Evolutionary conservation across 2,888 invertebrate species (phyloP), one percentile per base, ranked within the genome.

Genomic region (Micoletzkya japonica): DNA sequence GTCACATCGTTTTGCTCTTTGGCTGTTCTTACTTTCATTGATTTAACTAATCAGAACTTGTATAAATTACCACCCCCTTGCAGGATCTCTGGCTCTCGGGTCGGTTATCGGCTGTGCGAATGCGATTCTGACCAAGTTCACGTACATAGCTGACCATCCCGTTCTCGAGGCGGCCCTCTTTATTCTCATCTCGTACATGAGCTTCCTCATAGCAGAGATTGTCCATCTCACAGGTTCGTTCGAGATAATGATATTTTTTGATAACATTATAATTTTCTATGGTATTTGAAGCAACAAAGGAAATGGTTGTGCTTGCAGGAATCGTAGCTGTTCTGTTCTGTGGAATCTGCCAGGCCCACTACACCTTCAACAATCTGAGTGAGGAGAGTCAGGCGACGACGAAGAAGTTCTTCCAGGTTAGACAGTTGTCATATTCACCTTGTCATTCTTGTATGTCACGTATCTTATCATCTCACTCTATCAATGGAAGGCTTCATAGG

Each of bases 301-400:
- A 58, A 10, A 10, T 54, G 28, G 10, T 24, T 3, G 4, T n/a
- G 36, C 32, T 64, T 77, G 4, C 79, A 88, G 89, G 89, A 69
- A 95, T 97, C 76, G 97, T 98, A 17, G 93, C 97, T 63, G 95
- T 97, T 0, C 87, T 98, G 58, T 98, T 97, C 88, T 97, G 97
- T 88, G 97, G 97, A 36, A 97, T 98, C 83, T 95, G 95, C 85
- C 97, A 98, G 88, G 97, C 97, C 28, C 97, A 98, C 88, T 98
- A 98, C 87, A 98, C 97, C 0, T 96, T 93, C 88, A 96, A 97
- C 88, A 95, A 95, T 87, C 88, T 95, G 44, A 94, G 94, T 0
- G 89, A 90, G 69, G 93, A 94, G 85, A 93, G 94, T 0, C 90
- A 94, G 78, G 90, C 90, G 77, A 89, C 93, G 77, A 95, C 94